Base-by-base conservation (phyloP, 2,888 invertebrate genomes). In the Cyaniris semiargus region DNA sequence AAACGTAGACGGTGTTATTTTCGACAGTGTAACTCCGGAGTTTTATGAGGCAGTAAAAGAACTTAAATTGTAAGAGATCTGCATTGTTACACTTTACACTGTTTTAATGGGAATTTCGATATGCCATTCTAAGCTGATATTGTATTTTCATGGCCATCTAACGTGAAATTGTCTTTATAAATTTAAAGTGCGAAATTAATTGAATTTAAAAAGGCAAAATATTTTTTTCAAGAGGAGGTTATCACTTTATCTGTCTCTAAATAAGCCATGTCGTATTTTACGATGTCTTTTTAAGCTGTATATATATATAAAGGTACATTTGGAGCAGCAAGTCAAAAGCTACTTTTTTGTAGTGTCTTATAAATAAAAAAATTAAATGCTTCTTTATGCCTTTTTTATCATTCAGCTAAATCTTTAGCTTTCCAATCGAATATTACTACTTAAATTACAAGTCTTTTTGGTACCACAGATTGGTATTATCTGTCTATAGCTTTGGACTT, bases 401-500 rank as follows among this genome's bases (percentile, higher is more conserved):
- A 66, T 31, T 66, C 18, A 27, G 27, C 66, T 31, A 66, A 15
- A 15, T 13, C 15, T 18, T 31, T 18, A 31, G 66, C 66, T 66
- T 31, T 18, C 66, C 15, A 66, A 60, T 66, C 15, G 27, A 66
- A 66, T 66, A n/a, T 6, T 15, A n/a, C 44, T 34, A 31, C 48
- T 76, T 76, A 76, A 71, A 23, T 71, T 71, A 13, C 56, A 70
- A 70, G 21, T 76, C 21, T 53, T 56, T n/a, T 48, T 34, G 23
- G 3, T 70, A 53, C 48, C 76, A 71, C 70, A 77, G 31, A 75
- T 23, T 34, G 23, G 21, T 34, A 75, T 79, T 80, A 79, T 82
- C 78, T 72, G 83, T 84, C 23, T 85, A 85, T 21, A 4, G 84
- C 80, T 83, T 88, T 89, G 79, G 82, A 86, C 82, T 86, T 89